These are phyloP conservation scores for Cheilosia variabilis DNA, from an alignment of 2,888 invertebrate genomes.

Conservation along the genomic window DNA sequence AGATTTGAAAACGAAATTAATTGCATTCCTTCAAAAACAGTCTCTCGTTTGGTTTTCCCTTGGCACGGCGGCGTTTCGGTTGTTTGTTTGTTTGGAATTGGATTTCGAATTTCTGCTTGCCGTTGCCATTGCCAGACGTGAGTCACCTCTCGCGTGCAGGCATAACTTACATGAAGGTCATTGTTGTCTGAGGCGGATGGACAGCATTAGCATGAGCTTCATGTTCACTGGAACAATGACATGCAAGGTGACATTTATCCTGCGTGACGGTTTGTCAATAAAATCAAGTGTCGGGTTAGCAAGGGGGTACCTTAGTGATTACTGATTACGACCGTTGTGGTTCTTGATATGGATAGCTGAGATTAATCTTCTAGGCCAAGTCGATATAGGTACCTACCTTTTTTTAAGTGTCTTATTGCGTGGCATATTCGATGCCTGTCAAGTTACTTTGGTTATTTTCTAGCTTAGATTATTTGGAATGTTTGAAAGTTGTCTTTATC, in stretches of 20 bases:
- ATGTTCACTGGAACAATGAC: neutral
- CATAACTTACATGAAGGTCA: slow-evolving; percentile 63
- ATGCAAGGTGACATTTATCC: slow-evolving; percentile 38
- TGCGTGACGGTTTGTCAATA: slow-evolving; percentile 34
- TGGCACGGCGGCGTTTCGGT: neutral
- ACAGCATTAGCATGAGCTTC: slow-evolving; percentile 10
- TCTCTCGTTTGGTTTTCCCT: slow-evolving; percentile 1
- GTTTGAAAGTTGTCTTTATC: too few species aligned
- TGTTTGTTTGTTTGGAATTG: slow-evolving; percentile 21
- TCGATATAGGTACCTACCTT: neutral
- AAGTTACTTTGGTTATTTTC: too few species aligned
- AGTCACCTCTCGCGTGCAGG: slow-evolving; percentile 53
- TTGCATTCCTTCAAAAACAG: slow-evolving; percentile 30
- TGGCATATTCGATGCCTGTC: too few species aligned
- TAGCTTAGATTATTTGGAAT: too few species aligned
- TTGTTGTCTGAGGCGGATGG: slow-evolving; percentile 54
- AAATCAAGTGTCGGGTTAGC: neutral
- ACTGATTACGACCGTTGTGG: neutral
- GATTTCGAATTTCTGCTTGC: neutral
- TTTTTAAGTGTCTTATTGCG: too few species aligned
- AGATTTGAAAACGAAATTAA: slow-evolving; percentile 6
- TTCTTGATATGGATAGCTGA: neutral
- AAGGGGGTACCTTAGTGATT: neutral
- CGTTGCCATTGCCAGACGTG: slow-evolving; percentile 19
- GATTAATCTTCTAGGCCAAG: neutral